Evolutionary conservation across 2,797 vertebrate species (phyloP).

Genomic region (Lepus oiostolus): DNA sequence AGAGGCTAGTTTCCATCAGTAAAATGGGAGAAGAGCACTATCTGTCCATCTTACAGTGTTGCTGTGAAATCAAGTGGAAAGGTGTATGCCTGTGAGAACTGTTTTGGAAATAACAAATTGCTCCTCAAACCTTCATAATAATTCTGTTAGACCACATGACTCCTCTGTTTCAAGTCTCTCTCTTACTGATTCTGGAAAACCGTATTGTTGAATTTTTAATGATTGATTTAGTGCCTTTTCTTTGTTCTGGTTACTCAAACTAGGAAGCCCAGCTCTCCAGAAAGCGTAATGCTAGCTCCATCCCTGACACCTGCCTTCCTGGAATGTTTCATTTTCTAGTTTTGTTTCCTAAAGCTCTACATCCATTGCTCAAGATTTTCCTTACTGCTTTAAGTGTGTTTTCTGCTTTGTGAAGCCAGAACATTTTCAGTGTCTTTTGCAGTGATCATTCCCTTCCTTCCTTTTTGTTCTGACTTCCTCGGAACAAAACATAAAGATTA

Average conservation of each 20-base stretch:
- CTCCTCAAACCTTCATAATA: not conserved
- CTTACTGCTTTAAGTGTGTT: constrained; percentile 31
- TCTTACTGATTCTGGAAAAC: constrained; percentile 22
- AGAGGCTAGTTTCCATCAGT: not conserved
- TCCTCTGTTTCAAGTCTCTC: constrained; percentile 21
- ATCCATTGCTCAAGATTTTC: constrained; percentile 15
- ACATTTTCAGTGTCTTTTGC: constrained; percentile 45
- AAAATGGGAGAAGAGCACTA: not conserved
- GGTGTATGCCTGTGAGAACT: not conserved
- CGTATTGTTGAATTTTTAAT: constrained; percentile 47
- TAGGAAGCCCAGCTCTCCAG: not conserved
- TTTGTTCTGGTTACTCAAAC: not conserved
- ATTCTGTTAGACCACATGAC: not conserved
- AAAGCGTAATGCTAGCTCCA: not conserved
- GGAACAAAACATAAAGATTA: not conserved
- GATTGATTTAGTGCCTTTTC: constrained; percentile 12
- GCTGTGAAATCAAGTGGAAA: not conserved
- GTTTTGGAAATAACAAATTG: not conserved
- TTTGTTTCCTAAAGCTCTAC: constrained; percentile 46
- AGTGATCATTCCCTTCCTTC: constrained; percentile 32
- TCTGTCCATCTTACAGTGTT: not conserved
- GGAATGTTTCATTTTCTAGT: constrained; percentile 57
- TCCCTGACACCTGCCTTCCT: not conserved
- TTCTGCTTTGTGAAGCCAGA: constrained; percentile 27
- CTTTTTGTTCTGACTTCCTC: constrained; percentile 51